These are phyloP conservation scores for Rhizoglyphus robini DNA, from an alignment of 1,140 invertebrate genomes.

Conservation along the genomic window DNA sequence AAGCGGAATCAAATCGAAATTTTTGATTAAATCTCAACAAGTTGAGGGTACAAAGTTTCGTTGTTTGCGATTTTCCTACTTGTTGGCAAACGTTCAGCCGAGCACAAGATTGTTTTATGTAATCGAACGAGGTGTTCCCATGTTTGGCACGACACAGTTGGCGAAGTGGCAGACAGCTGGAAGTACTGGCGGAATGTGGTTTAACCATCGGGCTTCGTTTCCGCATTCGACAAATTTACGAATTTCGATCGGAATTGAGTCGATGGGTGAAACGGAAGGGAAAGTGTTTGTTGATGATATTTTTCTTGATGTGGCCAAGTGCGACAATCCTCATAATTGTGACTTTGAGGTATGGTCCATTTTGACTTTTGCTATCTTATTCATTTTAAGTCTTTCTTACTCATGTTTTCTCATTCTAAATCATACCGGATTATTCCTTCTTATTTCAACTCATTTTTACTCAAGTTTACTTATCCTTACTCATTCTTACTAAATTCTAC, in stretches of 20 bases:
- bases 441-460: too few species aligned
- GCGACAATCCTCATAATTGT: background rate
- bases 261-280: background rate
- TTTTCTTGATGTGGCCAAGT: background rate
- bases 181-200: background rate
- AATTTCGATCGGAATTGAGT: too few species aligned
- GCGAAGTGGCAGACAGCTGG: background rate
- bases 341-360: constrained; percentile 11
- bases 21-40: background rate
- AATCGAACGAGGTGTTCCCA: background rate
- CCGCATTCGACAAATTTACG: background rate
- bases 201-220: background rate
- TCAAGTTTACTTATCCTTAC: too few species aligned
- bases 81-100: background rate
- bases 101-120: background rate
- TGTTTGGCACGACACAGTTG: too few species aligned
- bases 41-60: background rate
- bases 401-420: too few species aligned
- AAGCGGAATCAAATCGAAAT: too few species aligned
- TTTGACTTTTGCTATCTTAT: background rate
- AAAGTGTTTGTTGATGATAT: background rate
- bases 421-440: background rate
- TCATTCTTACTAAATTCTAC: too few species aligned
- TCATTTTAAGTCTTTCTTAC: too few species aligned
- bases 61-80: background rate